Percentiles rank a stretch among this genome's conserved stretches.
Evolutionary conservation across 2,888 invertebrate species (phyloP).

Genomic region (Zelleria hepariella): DNA sequence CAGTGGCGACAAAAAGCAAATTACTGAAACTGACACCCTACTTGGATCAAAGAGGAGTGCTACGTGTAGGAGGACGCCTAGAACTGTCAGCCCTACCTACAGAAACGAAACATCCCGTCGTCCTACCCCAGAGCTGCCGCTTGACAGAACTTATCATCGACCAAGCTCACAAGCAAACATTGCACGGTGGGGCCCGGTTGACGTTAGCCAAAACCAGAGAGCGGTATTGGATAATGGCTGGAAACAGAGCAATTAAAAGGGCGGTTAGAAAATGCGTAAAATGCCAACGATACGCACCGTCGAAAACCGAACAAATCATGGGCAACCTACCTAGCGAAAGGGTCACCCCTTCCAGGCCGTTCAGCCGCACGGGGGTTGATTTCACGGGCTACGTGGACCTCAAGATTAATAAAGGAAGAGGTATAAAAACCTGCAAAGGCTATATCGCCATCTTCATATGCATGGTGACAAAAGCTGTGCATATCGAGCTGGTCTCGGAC

Average conservation of each 20-base stretch:
- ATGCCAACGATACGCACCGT: not conserved
- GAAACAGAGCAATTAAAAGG: not conserved
- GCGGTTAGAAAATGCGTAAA: not conserved
- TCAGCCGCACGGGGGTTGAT: not conserved
- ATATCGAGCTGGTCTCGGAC: not conserved
- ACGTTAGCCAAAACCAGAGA: not conserved
- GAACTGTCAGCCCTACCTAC: not conserved
- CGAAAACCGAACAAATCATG: not conserved
- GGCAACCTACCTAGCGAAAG: not conserved
- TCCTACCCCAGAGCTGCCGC: not conserved
- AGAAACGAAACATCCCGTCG: slow-evolving; percentile 1
- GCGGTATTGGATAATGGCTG: not conserved
- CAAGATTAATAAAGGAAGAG: not conserved
- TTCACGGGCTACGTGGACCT: not conserved
- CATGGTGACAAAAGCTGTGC: not conserved
- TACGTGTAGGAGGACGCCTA: not conserved
- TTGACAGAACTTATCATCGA: slow-evolving; percentile 1
- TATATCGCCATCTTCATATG: not conserved
- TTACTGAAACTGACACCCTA: not conserved
- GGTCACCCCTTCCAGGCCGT: not conserved
- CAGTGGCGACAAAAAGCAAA: not conserved
- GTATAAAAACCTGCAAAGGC: no score
- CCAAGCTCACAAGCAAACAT: not conserved
- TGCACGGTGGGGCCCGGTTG: not conserved
- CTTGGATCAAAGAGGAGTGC: not conserved